Evolutionary conservation across 2,888 invertebrate species (phyloP), one percentile per base, ranked within the genome.

Genomic region (Harpalus rufipes): DNA sequence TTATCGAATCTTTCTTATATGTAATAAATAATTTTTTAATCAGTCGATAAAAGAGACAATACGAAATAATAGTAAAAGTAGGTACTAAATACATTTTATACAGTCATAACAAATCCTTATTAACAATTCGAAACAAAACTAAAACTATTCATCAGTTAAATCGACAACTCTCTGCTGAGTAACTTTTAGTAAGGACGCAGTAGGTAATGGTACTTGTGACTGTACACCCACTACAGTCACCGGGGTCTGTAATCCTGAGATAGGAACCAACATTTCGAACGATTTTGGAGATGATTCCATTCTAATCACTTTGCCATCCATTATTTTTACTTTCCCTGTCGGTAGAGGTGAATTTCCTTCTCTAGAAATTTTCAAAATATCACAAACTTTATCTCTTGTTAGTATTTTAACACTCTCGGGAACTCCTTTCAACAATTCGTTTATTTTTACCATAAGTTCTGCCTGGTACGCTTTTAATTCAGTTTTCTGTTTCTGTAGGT

Each of bases 191-290:
- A 84, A 65, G 21, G 84, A 84, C 25, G 78, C 0, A 6, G 74
- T 16, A 21, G 61, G 61, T 14, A 44, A 72, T 4, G 56, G 41
- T 41, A 7, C 14, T 41, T 25, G n/a, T 61, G 83, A 8, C 16
- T 41, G 7, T 10, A 74, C 58, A 18, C 84, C 84, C 12, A 84
- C 51, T 21, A 84, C 84, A 21, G 78, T 84, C 7, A 56, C 84
- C 12, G 84, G 84, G 41, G 14, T 44, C 63, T 78, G 84, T 21
- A 84, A 32, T n/a, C 84, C 84, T 10, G 76, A 12, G 32, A 84
- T 84, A 10, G 84, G 84, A 41, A 84, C 84, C 5, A 84, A 4
- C 78, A 84, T 61, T 65, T 84, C 84, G 18, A 18, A 84, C 32
- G 39, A 16, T 16, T 74, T 59, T 21, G 39, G 10, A 16, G 61